phyloP scores from a whole-genome alignment of 1,140 invertebrate species.

The Wiebesia pumilae region DNA sequence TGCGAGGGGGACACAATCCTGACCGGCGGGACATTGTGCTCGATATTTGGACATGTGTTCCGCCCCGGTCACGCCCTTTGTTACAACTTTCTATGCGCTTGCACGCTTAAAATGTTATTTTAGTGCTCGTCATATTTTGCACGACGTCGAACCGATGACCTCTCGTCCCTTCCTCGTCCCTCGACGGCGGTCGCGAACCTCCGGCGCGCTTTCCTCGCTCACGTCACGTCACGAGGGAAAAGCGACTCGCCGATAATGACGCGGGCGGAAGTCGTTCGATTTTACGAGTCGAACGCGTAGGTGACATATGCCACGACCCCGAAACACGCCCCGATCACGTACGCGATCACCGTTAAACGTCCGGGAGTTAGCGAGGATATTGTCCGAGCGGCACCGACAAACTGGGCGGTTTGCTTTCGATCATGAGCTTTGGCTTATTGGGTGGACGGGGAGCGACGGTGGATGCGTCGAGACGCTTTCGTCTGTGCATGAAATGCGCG shows the following conservation, averaged over 20 bases:
- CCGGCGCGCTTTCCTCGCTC: neutral
- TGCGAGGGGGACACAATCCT: conserved; percentile 62
- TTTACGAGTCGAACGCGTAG: neutral
- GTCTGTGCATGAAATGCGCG: neutral
- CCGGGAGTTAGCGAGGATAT: neutral
- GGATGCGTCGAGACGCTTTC: neutral
- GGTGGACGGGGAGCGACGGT: no score
- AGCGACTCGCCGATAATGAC: neutral
- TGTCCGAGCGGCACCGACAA: neutral
- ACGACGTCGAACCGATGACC: neutral
- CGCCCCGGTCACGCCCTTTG: conserved; percentile 75
- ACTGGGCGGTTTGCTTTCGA: conserved; percentile 14
- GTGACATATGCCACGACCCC: neutral
- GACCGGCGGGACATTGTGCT: conserved; percentile 71
- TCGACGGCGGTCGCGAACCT: neutral
- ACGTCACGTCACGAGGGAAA: neutral
- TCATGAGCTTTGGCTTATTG: neutral
- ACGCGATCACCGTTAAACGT: neutral
- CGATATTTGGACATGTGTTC: conserved; percentile 76
- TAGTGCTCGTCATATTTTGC: conserved; percentile 30
- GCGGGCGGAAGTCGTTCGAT: conserved; percentile 14
- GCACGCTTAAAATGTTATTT: conserved; percentile 34
- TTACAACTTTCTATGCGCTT: conserved; percentile 55
- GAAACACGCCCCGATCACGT: conserved; percentile 18
- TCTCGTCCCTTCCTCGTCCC: neutral